These are phyloP conservation scores for Gymnocheta viridis DNA, from an alignment of 2,888 invertebrate genomes.

Conservation along the genomic window DNA sequence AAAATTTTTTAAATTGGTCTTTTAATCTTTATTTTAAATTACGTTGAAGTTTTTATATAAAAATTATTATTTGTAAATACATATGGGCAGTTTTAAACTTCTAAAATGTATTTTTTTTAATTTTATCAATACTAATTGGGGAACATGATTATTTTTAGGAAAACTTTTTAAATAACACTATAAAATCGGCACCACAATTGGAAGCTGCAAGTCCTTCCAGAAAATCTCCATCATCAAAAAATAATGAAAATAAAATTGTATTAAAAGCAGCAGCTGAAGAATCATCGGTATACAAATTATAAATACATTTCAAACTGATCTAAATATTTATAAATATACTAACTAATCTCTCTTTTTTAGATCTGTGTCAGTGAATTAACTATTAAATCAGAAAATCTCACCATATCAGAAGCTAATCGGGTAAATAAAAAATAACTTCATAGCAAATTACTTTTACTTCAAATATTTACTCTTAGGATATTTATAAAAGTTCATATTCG, in stretches of 20 bases:
- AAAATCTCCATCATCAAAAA: background rate
- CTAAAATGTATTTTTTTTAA: too few species aligned
- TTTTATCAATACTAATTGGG: too few species aligned
- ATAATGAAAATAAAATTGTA: background rate
- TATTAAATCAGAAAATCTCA: slow-evolving; percentile 36
- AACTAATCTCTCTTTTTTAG: background rate
- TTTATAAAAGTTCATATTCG: background rate
- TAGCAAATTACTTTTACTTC: background rate
- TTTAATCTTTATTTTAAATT: too few species aligned
- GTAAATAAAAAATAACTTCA: background rate
- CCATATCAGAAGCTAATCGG: background rate
- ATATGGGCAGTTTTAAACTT: too few species aligned
- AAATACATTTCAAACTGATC: background rate
- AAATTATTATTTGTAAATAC: too few species aligned
- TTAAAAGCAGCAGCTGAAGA: background rate
- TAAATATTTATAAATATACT: background rate
- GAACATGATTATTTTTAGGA: slow-evolving; percentile 9
- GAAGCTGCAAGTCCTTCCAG: background rate
- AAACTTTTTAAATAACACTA: background rate
- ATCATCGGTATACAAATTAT: background rate
- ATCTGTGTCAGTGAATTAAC: slow-evolving; percentile 11
- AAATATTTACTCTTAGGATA: background rate
- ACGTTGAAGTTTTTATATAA: too few species aligned
- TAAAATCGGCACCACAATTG: background rate
- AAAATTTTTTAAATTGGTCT: too few species aligned